Percentiles rank a stretch among this genome's conserved stretches.
Evolutionary conservation across 2,797 vertebrate species (phyloP).

Genomic region (Darevskia nairensis): DNA sequence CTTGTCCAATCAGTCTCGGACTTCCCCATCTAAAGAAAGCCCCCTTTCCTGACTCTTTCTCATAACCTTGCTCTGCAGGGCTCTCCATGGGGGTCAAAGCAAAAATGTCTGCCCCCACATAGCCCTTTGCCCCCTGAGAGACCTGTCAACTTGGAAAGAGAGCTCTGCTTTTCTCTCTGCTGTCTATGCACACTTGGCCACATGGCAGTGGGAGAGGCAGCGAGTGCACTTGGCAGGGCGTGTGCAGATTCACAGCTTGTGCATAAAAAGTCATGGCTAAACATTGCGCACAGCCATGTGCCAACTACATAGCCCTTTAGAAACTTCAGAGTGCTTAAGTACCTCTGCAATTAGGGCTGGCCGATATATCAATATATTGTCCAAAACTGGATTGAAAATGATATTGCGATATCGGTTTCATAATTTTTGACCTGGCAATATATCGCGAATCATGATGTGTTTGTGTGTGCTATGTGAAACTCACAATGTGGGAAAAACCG

Average conservation of each 20-base stretch:
- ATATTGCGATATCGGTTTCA: no score
- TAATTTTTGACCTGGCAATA: no score
- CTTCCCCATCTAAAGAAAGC: constrained; percentile 3
- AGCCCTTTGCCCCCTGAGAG: constrained; percentile 11
- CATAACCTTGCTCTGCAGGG: constrained; percentile 26
- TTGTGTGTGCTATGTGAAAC: no score
- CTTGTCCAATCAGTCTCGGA: constrained; percentile 15
- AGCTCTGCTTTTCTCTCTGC: constrained; percentile 12
- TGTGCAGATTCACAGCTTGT: background rate
- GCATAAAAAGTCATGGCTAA: background rate
- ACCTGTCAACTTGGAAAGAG: background rate
- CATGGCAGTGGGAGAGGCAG: background rate
- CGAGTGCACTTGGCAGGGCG: background rate
- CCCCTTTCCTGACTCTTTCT: constrained; percentile 27
- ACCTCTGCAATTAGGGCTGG: background rate
- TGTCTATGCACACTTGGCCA: background rate
- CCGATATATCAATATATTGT: no score
- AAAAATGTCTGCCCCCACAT: constrained; percentile 21
- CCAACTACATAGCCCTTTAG: background rate
- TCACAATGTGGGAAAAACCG: no score
- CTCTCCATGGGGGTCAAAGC: background rate
- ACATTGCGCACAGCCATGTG: background rate
- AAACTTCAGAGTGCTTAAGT: background rate
- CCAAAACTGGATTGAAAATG: no score
- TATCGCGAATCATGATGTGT: no score